Evolutionary conservation across 2,113 vertebrate species (phyloP).

Genomic region (Apodemus sylvaticus): DNA sequence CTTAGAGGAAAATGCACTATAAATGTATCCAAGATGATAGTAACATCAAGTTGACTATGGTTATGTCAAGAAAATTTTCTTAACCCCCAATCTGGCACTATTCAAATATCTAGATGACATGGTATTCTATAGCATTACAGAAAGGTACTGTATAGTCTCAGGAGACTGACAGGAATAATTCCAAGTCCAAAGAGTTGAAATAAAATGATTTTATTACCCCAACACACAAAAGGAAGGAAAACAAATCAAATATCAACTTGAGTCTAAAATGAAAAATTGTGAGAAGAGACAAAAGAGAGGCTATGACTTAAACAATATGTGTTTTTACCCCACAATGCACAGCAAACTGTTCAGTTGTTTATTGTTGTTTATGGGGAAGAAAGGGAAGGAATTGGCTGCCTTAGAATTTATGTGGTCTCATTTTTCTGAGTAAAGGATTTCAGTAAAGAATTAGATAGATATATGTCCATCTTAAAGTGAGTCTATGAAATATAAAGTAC

Average conservation of each 20-base stretch:
- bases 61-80: not conserved
- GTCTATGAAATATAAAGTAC: not conserved
- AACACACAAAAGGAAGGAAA: not conserved
- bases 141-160: not conserved
- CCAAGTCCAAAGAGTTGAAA: not conserved
- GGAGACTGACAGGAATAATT: constrained; percentile 20
- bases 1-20: not conserved
- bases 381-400: not conserved
- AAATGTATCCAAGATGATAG: not conserved
- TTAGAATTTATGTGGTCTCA: not conserved
- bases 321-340: not conserved
- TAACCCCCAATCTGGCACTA: not conserved
- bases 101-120: constrained; percentile 49
- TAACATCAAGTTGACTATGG: not conserved
- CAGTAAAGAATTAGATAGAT: not conserved
- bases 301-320: not conserved
- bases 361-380: not conserved
- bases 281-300: not conserved
- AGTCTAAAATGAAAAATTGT: not conserved
- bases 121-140: not conserved
- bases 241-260: not conserved
- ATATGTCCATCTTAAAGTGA: not conserved
- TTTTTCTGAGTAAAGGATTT: not conserved
- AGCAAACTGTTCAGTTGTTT: not conserved
- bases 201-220: not conserved